phyloP scores from a whole-genome alignment of 2,797 vertebrate species.

The Potorous gilbertii region DNA sequence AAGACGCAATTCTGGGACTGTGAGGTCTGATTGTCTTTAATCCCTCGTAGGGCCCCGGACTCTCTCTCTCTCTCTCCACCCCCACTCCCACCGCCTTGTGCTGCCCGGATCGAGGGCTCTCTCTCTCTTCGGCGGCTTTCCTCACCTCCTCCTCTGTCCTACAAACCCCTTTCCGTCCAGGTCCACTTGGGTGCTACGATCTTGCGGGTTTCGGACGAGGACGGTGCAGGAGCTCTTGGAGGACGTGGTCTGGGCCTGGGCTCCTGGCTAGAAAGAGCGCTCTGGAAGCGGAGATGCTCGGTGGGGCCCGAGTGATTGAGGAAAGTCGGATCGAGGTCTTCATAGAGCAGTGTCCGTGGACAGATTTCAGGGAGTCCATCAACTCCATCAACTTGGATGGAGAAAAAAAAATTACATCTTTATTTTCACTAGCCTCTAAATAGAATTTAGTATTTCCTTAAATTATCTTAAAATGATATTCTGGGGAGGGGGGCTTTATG shows the following conservation, averaged over 20 bases:
- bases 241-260: background rate
- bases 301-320: fast-evolving
- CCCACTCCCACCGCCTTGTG: background rate
- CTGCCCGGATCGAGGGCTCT: background rate
- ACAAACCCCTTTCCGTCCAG: background rate
- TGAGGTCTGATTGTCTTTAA: background rate
- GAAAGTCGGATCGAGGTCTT: background rate
- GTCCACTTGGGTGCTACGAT: background rate
- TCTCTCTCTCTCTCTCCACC: too few species aligned
- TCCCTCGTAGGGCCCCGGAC: background rate
- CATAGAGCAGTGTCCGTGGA: background rate
- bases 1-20: background rate
- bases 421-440: background rate
- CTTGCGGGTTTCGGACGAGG: background rate
- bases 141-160: background rate
- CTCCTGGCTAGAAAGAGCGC: background rate
- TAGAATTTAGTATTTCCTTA: background rate
- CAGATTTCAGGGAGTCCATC: background rate
- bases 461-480: background rate
- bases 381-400: background rate
- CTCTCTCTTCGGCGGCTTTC: background rate
- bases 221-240: background rate
- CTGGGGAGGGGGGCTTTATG: background rate
- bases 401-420: background rate
- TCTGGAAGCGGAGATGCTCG: background rate